Conservation (phyloP, 1,140 invertebrate genomes). For the Danaus plexippus region DNA sequence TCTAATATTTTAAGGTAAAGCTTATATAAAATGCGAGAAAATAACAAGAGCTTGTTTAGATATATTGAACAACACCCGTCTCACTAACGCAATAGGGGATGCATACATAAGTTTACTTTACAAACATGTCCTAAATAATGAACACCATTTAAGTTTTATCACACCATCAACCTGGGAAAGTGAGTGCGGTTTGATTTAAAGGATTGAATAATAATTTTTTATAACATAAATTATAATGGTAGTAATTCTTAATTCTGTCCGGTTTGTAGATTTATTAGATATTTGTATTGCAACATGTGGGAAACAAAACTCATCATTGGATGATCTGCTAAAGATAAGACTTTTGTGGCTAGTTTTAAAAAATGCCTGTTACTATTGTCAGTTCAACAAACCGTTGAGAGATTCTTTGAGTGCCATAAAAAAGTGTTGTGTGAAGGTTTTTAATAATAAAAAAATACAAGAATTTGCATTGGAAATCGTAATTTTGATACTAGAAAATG, state of each 20-base stretch:
- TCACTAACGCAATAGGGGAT: constrained; percentile 48
- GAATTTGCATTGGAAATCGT: constrained; percentile 51
- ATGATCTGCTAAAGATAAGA: constrained; percentile 44
- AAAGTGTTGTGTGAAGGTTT: constrained; percentile 36
- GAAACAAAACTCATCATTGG: constrained; percentile 39
- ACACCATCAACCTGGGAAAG: constrained; percentile 52
- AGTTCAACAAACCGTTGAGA: constrained; percentile 40
- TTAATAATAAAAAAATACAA: constrained; percentile 48
- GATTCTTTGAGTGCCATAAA: constrained; percentile 37
- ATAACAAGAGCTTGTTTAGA: constrained; percentile 45
- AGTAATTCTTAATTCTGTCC: background rate
- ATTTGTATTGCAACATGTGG: constrained; percentile 31
- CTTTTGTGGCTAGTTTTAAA: constrained; percentile 44
- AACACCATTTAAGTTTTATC: constrained; percentile 47
- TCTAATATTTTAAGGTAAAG: constrained; percentile 33
- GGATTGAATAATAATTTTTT: constrained; percentile 2
- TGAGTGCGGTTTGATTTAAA: constrained; percentile 21
- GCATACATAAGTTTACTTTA: constrained; percentile 51
- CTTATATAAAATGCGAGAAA: constrained; percentile 54
- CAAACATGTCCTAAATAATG: constrained; percentile 46
- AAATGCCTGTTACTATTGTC: constrained; percentile 39
- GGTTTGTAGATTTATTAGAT: constrained; percentile 49
- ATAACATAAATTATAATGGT: background rate
- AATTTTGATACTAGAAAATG: constrained; percentile 41
- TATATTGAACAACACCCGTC: constrained; percentile 43